Conservation (phyloP, 2,888 invertebrate species). For the Artemia sinica region DNA sequence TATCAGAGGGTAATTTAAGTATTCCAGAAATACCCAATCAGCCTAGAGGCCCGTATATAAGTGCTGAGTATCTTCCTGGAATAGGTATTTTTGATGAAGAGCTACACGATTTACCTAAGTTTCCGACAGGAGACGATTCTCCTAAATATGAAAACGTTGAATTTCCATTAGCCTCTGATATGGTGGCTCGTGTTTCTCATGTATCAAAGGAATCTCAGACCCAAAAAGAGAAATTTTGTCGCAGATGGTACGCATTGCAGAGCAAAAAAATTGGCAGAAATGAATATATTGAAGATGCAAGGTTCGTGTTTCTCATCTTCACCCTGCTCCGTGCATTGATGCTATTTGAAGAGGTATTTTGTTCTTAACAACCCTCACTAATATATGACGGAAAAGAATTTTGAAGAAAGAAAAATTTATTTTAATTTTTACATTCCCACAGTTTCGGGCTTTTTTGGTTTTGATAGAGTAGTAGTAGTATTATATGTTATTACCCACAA, state of each 20-base stretch:
- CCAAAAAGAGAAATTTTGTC: conserved; percentile 12
- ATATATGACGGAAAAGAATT: too few relatives aligned
- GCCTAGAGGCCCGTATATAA: not conserved
- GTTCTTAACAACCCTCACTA: too few relatives aligned
- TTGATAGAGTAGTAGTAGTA: too few relatives aligned
- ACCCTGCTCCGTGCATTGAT: conserved; percentile 15
- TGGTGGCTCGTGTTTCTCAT: not conserved
- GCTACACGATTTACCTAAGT: not conserved
- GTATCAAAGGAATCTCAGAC: not conserved
- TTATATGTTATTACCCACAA: too few relatives aligned
- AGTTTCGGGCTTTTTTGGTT: too few relatives aligned
- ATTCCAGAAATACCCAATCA: not conserved
- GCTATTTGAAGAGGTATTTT: conserved; percentile 18
- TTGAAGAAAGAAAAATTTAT: too few relatives aligned
- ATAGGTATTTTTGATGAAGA: not conserved
- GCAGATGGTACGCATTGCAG: not conserved
- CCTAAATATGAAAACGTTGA: not conserved
- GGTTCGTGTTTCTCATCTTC: conserved; percentile 15
- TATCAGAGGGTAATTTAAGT: conserved; percentile 5
- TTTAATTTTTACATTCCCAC: too few relatives aligned
- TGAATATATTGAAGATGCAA: conserved; percentile 20
- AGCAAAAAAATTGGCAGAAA: not conserved
- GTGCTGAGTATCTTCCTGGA: not conserved
- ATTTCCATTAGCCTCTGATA: not conserved
- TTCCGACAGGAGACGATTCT: not conserved